Conservation (phyloP, 2,113 vertebrate species). For the Romanogobio albipinnatus region DNA sequence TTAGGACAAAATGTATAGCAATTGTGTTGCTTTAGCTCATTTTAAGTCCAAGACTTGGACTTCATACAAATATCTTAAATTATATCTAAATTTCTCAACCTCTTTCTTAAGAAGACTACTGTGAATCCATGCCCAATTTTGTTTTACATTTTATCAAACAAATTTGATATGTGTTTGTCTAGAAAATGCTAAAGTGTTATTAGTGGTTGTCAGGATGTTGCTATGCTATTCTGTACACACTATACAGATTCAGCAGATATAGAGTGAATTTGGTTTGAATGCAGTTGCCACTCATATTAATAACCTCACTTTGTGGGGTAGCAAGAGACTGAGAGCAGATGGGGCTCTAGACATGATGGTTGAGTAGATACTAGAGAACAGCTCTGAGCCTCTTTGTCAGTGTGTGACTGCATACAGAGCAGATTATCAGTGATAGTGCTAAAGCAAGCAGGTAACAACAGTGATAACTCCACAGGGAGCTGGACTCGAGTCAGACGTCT, state of each 20-base stretch:
- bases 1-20: too few relatives aligned
- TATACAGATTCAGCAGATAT: neutral
- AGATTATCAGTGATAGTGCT: conserved; percentile 17
- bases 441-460: conserved; percentile 23
- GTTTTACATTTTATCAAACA: too few relatives aligned
- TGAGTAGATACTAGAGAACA: conserved; percentile 6
- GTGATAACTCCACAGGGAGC: conserved; percentile 13
- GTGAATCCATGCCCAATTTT: too few relatives aligned
- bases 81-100: too few relatives aligned
- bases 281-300: neutral
- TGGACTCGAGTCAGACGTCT: conserved; percentile 12
- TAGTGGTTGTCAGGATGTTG: too few relatives aligned
- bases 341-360: neutral
- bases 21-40: too few relatives aligned
- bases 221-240: neutral
- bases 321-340: neutral
- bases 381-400: neutral
- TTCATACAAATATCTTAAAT: too few relatives aligned
- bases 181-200: too few relatives aligned
- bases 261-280: neutral
- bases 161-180: too few relatives aligned
- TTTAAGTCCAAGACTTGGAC: too few relatives aligned
- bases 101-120: too few relatives aligned
- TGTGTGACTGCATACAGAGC: neutral
- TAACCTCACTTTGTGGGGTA: neutral